Conservation (phyloP, 1,140 invertebrate genomes). For the Zaprionus nigranus region DNA sequence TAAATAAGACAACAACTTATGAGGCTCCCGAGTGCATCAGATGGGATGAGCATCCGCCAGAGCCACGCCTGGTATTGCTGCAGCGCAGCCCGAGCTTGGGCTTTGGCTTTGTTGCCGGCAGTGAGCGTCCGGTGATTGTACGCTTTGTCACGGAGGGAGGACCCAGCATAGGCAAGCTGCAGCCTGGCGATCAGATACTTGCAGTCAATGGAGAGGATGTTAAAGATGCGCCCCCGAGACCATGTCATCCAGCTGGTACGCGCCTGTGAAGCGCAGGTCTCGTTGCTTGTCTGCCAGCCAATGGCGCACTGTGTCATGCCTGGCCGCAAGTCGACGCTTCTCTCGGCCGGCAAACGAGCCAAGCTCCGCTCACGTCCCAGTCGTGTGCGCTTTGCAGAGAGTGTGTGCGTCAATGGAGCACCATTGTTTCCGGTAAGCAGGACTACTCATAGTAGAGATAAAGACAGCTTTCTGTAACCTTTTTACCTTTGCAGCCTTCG, state of each 20-base stretch:
- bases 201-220: slow-evolving; percentile 96
- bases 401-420: slow-evolving; percentile 93
- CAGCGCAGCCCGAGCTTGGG: slow-evolving; percentile 90
- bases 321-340: slow-evolving; percentile 91
- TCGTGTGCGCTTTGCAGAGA: slow-evolving; percentile 94
- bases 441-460: neutral
- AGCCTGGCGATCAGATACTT: slow-evolving; percentile 95
- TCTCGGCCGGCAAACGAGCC: slow-evolving; percentile 94
- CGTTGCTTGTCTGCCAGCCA: slow-evolving; percentile 93
- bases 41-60: slow-evolving; percentile 88
- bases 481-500: slow-evolving; percentile 87
- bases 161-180: slow-evolving; percentile 94
- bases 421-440: slow-evolving; percentile 89
- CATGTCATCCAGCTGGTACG: slow-evolving; percentile 95
- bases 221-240: slow-evolving; percentile 91
- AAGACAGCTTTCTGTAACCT: neutral
- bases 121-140: slow-evolving; percentile 95
- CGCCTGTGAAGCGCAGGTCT: slow-evolving; percentile 90
- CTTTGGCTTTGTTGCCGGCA: slow-evolving; percentile 97
- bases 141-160: slow-evolving; percentile 94
- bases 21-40: slow-evolving; percentile 88
- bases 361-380: slow-evolving; percentile 92
- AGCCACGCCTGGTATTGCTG: slow-evolving; percentile 90
- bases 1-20: slow-evolving; percentile 95
- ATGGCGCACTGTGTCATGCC: slow-evolving; percentile 88